Conservation (phyloP, 2,797 vertebrate genomes). For the Gymnothorax javanicus region DNA sequence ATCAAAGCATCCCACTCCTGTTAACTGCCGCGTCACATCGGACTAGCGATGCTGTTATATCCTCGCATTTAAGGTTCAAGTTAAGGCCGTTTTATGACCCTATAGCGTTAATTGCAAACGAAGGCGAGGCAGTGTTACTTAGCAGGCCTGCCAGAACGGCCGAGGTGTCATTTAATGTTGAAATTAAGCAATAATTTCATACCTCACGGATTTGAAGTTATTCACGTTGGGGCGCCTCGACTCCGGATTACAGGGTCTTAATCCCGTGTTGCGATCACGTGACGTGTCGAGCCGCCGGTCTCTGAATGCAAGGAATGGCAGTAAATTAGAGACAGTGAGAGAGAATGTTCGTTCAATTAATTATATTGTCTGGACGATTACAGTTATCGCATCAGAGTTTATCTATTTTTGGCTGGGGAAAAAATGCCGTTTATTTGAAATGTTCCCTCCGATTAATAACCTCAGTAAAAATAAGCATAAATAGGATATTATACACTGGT, state of each 20-base stretch:
- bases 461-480: neutral
- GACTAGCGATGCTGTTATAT: conserved; percentile 68
- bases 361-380: neutral
- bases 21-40: conserved; percentile 74
- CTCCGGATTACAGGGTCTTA: conserved; percentile 46
- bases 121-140: conserved; percentile 67
- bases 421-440: neutral
- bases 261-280: conserved; percentile 42
- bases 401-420: neutral
- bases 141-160: conserved; percentile 72
- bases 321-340: neutral
- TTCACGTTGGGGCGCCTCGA: conserved; percentile 57
- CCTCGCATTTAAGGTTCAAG: conserved; percentile 79
- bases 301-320: neutral
- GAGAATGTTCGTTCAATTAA: neutral
- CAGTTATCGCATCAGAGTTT: too few relatives aligned
- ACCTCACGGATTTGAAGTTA: conserved; percentile 47
- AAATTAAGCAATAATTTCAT: conserved; percentile 61
- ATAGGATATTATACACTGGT: neutral
- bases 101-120: conserved; percentile 76
- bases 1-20: conserved; percentile 68
- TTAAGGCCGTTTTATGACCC: conserved; percentile 75
- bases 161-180: conserved; percentile 76
- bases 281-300: conserved; percentile 14
- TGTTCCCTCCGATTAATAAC: neutral